Evolutionary conservation across 2,797 vertebrate genomes (phyloP).

Genomic region (Miichthys miiuy): DNA sequence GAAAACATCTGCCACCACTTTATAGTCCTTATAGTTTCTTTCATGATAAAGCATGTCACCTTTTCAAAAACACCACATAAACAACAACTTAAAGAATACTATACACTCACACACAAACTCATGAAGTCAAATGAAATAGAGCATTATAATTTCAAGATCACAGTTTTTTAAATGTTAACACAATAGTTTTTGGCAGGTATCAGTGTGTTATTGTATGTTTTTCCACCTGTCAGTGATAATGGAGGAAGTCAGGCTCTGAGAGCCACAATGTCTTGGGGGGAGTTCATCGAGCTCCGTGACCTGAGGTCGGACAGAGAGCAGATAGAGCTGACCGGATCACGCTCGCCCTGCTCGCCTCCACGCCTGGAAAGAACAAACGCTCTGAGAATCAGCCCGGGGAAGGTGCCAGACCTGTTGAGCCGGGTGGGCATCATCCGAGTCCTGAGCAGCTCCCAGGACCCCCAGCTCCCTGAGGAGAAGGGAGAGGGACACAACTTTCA

Average conservation of each 20-base stretch:
- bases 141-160: not conserved
- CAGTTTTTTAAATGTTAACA: not conserved
- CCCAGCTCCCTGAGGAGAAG: constrained; percentile 76
- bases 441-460: constrained; percentile 76
- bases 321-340: constrained; percentile 75
- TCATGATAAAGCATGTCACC: not conserved
- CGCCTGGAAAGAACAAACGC: constrained; percentile 87
- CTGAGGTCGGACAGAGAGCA: constrained; percentile 78
- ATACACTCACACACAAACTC: too few species aligned
- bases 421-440: constrained; percentile 80
- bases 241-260: constrained; percentile 54
- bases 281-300: constrained; percentile 92
- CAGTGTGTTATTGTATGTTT: constrained; percentile 4
- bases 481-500: constrained; percentile 94
- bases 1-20: not conserved
- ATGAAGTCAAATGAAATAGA: not conserved
- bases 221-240: constrained; percentile 46
- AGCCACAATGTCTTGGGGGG: constrained; percentile 81
- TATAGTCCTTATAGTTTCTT: not conserved
- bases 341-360: constrained; percentile 78
- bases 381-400: constrained; percentile 86
- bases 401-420: constrained; percentile 81
- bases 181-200: not conserved
- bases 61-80: not conserved
- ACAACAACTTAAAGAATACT: not conserved